Percentiles rank a stretch among this genome's conserved stretches.
Conservation (phyloP, 2,888 invertebrate species). For the Willowsia nigromaculata region DNA sequence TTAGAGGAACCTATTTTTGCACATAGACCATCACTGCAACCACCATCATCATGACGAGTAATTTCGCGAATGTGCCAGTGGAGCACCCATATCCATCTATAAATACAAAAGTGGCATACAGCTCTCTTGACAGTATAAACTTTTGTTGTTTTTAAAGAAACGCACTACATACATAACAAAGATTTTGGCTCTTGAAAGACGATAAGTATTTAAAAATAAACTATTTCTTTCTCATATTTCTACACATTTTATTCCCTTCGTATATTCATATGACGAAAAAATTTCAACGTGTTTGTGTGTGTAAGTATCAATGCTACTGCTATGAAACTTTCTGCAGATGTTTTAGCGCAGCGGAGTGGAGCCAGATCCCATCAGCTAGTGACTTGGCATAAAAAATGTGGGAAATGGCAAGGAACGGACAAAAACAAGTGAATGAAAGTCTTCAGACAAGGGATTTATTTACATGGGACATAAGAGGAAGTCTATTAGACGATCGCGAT, state of each 20-base stretch:
- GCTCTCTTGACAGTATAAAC: background rate
- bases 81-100: background rate
- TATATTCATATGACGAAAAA: background rate
- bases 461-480: no score
- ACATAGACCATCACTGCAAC: background rate
- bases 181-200: slow-evolving; percentile 23
- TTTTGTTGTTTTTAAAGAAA: background rate
- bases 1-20: background rate
- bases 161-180: background rate
- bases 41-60: background rate
- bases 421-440: no score
- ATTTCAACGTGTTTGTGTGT: background rate
- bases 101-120: background rate
- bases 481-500: no score
- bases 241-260: background rate
- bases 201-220: background rate
- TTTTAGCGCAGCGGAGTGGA: background rate
- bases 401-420: background rate
- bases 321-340: background rate
- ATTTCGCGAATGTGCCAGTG: slow-evolving; percentile 22
- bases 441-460: no score
- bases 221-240: background rate
- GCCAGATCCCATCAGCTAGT: background rate
- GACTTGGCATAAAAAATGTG: background rate
- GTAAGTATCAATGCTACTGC: background rate